Evolutionary conservation across 2,797 vertebrate genomes (phyloP).

Genomic region (Platalea minor): DNA sequence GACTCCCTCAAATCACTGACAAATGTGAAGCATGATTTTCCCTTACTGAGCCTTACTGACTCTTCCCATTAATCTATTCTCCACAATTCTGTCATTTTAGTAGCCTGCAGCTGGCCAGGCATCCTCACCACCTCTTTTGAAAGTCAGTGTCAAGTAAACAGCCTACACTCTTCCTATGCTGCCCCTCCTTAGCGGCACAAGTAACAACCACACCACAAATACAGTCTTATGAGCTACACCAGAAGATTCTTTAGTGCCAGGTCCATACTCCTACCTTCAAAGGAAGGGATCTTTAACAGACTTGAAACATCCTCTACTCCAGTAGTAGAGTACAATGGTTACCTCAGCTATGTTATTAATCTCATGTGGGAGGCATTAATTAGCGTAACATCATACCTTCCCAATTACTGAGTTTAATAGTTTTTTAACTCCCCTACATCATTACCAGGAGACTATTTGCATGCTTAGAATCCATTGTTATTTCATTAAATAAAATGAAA

Average conservation of each 20-base stretch:
- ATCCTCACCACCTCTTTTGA: neutral
- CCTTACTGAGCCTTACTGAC: neutral
- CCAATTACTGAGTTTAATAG: neutral
- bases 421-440: neutral
- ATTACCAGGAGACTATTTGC: neutral
- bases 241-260: neutral
- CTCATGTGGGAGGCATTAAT: neutral
- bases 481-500: neutral
- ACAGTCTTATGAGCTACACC: neutral
- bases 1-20: neutral
- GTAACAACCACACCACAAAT: neutral
- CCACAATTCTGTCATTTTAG: neutral
- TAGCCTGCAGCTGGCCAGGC: neutral
- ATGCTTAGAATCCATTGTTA: neutral
- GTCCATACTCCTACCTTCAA: neutral
- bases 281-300: neutral
- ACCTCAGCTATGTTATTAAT: neutral
- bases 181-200: neutral
- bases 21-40: neutral
- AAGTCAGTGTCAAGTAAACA: rapidly evolving
- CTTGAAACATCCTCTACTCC: neutral
- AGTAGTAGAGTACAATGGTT: neutral
- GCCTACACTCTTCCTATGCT: neutral
- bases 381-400: neutral
- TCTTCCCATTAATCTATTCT: neutral